Percentiles rank a stretch among this genome's conserved stretches.
These are phyloP conservation scores for Caenorhabditis parvicauda DNA, from an alignment of 2,888 invertebrate genomes.

Conservation along the genomic window DNA sequence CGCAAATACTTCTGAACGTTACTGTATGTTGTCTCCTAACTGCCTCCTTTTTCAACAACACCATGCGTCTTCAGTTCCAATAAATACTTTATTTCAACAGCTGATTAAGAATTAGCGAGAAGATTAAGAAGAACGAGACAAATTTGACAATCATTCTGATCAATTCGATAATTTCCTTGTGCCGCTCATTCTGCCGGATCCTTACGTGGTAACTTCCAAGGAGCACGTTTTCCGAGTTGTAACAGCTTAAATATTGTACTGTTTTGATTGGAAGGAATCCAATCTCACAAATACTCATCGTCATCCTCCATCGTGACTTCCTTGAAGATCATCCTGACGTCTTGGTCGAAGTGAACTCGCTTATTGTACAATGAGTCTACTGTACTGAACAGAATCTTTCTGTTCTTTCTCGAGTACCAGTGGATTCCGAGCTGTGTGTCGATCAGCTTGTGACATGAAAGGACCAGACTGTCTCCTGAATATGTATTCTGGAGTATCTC, in stretches of 20 bases:
- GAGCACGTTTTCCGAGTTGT: conserved; percentile 30
- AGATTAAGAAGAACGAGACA: conserved; percentile 26
- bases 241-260: conserved; percentile 25
- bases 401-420: conserved; percentile 23
- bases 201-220: conserved; percentile 32
- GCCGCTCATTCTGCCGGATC: conserved; percentile 28
- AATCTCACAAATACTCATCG: conserved; percentile 26
- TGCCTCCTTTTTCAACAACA: too few species aligned
- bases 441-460: conserved; percentile 29
- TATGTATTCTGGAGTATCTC: conserved; percentile 12
- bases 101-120: conserved; percentile 23
- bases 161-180: conserved; percentile 22
- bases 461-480: conserved; percentile 23
- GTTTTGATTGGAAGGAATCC: not conserved
- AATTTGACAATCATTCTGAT: conserved; percentile 33
- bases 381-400: conserved; percentile 13
- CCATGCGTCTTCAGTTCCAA: too few species aligned
- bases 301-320: conserved; percentile 18
- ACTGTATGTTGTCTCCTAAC: too few species aligned
- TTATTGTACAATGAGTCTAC: conserved; percentile 4
- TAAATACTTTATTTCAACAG: conserved; percentile 13
- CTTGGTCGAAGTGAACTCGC: conserved; percentile 16
- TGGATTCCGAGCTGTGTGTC: conserved; percentile 28
- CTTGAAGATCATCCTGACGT: conserved; percentile 16
- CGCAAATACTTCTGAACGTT: too few species aligned